phyloP scores from a whole-genome alignment of 2,888 invertebrate genomes.

The Calliopum simillimum region DNA sequence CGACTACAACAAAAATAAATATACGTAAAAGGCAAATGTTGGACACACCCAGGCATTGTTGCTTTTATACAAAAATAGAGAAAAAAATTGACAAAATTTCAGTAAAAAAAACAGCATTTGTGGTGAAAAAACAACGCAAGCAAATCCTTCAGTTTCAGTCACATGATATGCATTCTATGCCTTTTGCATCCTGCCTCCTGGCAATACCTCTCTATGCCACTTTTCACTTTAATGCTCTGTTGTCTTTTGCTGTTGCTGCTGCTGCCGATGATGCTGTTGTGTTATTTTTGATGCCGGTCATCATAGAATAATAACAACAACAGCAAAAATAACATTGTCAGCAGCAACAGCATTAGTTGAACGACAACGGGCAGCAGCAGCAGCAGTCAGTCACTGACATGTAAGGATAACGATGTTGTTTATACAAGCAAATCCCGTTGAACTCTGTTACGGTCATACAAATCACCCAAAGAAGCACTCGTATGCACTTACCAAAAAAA shows the following conservation, averaged over 20 bases:
- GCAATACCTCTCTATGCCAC: slow-evolving; percentile 20
- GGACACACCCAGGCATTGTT: slow-evolving; percentile 1
- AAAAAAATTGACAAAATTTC: slow-evolving; percentile 12
- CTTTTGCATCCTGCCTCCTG: background rate
- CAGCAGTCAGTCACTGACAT: slow-evolving; percentile 7
- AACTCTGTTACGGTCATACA: slow-evolving; percentile 33
- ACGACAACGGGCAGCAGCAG: no score
- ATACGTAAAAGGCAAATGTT: background rate
- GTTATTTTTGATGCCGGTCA: slow-evolving; percentile 34
- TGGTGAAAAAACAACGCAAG: background rate
- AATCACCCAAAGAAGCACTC: slow-evolving; percentile 24
- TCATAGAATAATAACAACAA: slow-evolving; percentile 48
- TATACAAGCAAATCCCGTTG: slow-evolving; percentile 32
- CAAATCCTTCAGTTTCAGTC: slow-evolving; percentile 14
- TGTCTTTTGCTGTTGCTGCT: slow-evolving; percentile 49
- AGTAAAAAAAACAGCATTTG: background rate
- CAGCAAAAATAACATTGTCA: background rate
- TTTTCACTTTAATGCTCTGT: slow-evolving; percentile 53
- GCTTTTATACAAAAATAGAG: background rate
- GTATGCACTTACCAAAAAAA: slow-evolving; percentile 20
- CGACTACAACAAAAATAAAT: background rate
- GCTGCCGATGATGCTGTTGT: slow-evolving; percentile 31
- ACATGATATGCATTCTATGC: background rate
- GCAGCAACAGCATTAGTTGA: slow-evolving; percentile 12
- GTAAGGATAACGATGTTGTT: slow-evolving; percentile 36